These are phyloP conservation scores for Agelas oroides DNA, from an alignment of 37 sponge, comb jelly and placozoan species.

Conservation along the genomic window DNA sequence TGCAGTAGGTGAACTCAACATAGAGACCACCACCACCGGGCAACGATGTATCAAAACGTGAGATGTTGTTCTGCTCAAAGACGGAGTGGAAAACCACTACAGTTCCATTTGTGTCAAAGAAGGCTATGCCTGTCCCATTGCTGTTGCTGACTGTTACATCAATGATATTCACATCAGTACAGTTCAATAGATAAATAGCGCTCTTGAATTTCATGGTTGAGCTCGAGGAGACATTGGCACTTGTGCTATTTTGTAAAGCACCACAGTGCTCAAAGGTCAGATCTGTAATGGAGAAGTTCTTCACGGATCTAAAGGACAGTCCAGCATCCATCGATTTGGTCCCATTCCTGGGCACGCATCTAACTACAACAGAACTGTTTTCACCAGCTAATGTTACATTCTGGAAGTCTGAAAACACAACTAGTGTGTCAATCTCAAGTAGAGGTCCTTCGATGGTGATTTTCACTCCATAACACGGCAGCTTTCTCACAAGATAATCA, in stretches of 20 bases:
- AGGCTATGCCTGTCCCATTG: conserved; percentile 6
- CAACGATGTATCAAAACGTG: background rate
- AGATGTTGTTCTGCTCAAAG: background rate
- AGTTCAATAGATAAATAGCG: background rate
- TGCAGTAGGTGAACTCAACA: background rate
- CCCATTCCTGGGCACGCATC: too few species aligned
- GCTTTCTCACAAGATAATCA: too few species aligned
- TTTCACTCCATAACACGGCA: too few species aligned
- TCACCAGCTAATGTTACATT: too few species aligned
- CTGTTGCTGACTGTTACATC: conserved; percentile 7
- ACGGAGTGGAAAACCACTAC: background rate
- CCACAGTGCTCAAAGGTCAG: conserved; percentile 19
- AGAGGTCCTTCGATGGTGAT: too few species aligned
- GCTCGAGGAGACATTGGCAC: background rate
- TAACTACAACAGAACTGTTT: too few species aligned
- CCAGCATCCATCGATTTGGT: too few species aligned
- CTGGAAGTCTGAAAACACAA: too few species aligned
- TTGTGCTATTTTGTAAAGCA: background rate
- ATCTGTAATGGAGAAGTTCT: background rate
- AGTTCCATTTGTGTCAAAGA: background rate
- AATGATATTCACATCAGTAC: background rate
- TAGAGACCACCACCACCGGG: conserved; percentile 24
- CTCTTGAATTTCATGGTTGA: background rate
- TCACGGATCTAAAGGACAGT: too few species aligned
- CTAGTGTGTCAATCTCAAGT: too few species aligned